These are phyloP conservation scores for Nemopilema nomurai DNA, from an alignment of 30 jellyfish, hydroid and myxozoan species.

Conservation along the genomic window DNA sequence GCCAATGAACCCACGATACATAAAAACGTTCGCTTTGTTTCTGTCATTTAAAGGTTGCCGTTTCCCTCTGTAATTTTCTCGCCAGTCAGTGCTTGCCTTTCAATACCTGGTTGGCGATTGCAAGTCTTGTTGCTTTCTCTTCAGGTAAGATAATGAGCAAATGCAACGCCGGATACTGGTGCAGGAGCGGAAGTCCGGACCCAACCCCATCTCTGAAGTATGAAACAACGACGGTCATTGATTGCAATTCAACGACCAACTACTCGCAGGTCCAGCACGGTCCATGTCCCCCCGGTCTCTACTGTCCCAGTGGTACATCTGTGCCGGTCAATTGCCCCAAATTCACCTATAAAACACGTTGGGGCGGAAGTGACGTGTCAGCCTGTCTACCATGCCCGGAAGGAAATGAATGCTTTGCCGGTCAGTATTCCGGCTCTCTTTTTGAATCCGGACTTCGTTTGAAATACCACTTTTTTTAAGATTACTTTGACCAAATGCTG, in stretches of 20 bases:
- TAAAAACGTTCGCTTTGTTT: too few species aligned
- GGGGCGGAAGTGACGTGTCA: conserved; percentile 87
- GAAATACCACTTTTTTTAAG: too few species aligned
- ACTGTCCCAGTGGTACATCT: conserved; percentile 75
- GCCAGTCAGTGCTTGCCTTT: too few species aligned
- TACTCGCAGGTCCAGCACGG: conserved; percentile 70
- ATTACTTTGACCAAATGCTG: neutral
- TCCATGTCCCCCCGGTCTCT: conserved; percentile 98
- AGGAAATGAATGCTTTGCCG: conserved; percentile 93
- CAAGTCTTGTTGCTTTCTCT: neutral
- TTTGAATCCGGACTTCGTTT: too few species aligned
- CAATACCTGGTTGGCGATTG: too few species aligned
- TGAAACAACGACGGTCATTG: conserved; percentile 16
- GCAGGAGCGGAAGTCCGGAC: conserved; percentile 96
- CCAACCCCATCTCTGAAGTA: conserved; percentile 80
- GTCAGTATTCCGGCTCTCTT: conserved; percentile 52
- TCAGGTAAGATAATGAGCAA: conserved; percentile 74
- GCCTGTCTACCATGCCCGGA: conserved; percentile 98
- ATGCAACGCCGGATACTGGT: conserved; percentile 93
- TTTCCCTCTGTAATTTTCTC: too few species aligned
- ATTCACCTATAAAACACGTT: conserved; percentile 60
- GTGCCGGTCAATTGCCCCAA: conserved; percentile 83
- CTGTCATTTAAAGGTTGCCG: too few species aligned
- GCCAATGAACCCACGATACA: too few species aligned
- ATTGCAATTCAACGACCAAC: conserved; percentile 28